Evolutionary conservation across 2,797 vertebrate genomes (phyloP).

Genomic region (Euthynnus affinis): DNA sequence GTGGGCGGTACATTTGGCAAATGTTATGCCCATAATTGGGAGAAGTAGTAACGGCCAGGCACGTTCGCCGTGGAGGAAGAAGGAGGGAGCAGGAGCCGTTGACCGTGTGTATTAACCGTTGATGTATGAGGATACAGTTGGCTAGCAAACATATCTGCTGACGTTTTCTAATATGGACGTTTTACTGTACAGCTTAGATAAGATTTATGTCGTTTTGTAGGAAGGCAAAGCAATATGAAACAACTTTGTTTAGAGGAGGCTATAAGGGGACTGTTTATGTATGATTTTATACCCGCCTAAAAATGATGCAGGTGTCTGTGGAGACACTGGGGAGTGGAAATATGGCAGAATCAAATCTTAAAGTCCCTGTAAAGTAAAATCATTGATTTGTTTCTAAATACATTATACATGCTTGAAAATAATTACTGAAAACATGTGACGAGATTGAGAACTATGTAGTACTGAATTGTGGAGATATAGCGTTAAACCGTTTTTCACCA

Average conservation of each 20-base stretch:
- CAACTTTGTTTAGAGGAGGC: neutral
- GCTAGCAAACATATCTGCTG: neutral
- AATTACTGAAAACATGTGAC: no score
- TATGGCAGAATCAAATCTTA: neutral
- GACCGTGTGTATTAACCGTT: neutral
- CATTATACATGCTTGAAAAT: no score
- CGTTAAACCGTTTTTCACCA: no score
- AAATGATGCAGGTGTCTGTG: neutral
- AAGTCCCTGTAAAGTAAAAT: no score
- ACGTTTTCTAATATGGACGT: neutral
- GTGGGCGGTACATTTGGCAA: conserved; percentile 16
- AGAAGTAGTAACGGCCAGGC: neutral
- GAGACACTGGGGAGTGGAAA: neutral
- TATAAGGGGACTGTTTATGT: neutral
- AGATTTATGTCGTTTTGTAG: conserved; percentile 13
- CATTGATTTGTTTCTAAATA: no score
- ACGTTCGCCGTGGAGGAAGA: neutral
- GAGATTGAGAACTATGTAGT: no score
- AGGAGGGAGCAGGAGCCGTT: neutral
- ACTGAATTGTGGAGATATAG: no score
- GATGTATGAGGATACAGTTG: neutral
- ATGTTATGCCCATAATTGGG: conserved; percentile 63
- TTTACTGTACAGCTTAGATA: neutral
- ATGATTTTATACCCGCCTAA: neutral
- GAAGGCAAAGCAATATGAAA: neutral